Evolutionary conservation across 2,888 invertebrate species (phyloP), one percentile per base, ranked within the genome.

Genomic region (Andrena minutula): DNA sequence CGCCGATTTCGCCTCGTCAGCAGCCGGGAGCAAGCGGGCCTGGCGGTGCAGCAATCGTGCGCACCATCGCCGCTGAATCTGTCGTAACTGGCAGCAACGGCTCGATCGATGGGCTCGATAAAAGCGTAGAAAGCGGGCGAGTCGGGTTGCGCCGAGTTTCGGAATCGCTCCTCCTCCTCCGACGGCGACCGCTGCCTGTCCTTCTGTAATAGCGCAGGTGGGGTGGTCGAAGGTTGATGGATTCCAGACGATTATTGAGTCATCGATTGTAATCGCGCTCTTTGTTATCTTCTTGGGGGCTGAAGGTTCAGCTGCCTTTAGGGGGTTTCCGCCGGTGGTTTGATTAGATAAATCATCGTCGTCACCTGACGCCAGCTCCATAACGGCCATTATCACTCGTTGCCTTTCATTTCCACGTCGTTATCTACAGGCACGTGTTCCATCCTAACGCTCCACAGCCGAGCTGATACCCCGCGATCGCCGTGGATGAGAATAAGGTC

Each of bases 1-100:
- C 86, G 66, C 71, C 85, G 84, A 88, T 88, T 88, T 84, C 78
- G 84, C 86, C 63, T 75, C 66, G 87, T 84, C 79, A 77, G 79
- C 87, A 16, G 53, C 16, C 56, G 53, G 75, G 28, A n/a, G 51
- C 23, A 23, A 26, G 26, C 56, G 10, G 26, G 23, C 53, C 69
- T 60, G 75, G n/a, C 4, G 58, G 73, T 71, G 65, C 82, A 65
- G 86, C 85, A 80, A 74, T 79, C 75, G 73, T n/a, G 81, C 75
- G 65, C 84, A 61, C 75, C 70, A 68, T 79, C 78, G 49, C 68
- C 60, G 73, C 65, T 65, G 73, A 71, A 75, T 75, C 85, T 81
- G 83, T 83, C 83, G 84, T 79, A 81, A 81, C 79, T 60, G 28
- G 28, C 53, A 56, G 58, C 51, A 63, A 53, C 63, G 49, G 56